Conservation (phyloP, 2,113 vertebrate genomes). For the Galeopterus variegatus region DNA sequence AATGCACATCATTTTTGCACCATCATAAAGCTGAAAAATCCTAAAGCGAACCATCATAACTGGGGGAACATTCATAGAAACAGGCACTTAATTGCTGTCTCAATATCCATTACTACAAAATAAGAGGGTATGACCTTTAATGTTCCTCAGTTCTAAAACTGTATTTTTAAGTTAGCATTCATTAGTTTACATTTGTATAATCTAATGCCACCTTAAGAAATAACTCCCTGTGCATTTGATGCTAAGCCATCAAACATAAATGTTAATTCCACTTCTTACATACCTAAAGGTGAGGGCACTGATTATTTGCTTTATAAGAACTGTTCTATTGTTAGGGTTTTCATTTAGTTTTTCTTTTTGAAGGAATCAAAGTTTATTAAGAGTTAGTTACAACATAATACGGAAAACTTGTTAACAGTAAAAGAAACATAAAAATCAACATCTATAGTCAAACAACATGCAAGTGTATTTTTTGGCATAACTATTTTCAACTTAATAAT, state of each 20-base stretch:
- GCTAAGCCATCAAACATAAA: background rate
- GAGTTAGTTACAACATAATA: background rate
- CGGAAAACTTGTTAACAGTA: background rate
- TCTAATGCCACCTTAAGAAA: conserved; percentile 29
- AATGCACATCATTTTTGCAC: no score
- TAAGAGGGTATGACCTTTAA: background rate
- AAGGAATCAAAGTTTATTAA: background rate
- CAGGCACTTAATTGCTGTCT: background rate
- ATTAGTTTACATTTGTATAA: conserved; percentile 12
- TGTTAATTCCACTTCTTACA: background rate
- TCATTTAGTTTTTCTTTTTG: conserved; percentile 48
- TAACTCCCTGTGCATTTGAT: background rate
- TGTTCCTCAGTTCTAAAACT: conserved; percentile 25
- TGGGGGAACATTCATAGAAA: background rate
- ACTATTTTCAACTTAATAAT: conserved; percentile 49
- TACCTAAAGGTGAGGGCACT: background rate
- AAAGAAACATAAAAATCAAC: conserved; percentile 63
- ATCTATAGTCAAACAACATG: background rate
- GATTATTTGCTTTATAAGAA: background rate
- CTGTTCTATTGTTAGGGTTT: background rate
- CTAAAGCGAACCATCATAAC: no score
- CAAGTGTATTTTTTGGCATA: background rate
- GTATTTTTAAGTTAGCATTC: background rate
- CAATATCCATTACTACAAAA: background rate
- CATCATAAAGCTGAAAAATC: no score